These are phyloP conservation scores for Diadegma fenestrale DNA, from an alignment of 2,888 invertebrate genomes.

Conservation along the genomic window DNA sequence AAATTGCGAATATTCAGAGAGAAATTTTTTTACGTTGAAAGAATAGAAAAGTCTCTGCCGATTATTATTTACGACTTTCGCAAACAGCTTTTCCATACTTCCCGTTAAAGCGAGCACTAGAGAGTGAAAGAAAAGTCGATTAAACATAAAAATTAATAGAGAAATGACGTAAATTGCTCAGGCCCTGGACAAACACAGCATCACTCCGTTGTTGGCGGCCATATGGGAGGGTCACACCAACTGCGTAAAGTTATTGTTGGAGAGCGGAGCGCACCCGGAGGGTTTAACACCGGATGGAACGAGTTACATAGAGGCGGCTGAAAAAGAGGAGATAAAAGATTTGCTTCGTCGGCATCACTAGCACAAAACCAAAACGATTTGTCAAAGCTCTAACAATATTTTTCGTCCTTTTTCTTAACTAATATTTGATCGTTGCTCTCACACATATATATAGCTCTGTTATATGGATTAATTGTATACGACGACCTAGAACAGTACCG, in stretches of 20 bases:
- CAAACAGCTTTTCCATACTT: neutral
- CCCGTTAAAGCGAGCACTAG: too few species aligned
- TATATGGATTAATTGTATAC: conserved; percentile 79
- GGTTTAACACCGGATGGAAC: conserved; percentile 95
- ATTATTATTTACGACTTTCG: too few species aligned
- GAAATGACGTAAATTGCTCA: conserved; percentile 81
- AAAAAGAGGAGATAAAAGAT: conserved; percentile 95
- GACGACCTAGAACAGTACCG: conserved; percentile 71
- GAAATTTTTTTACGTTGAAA: too few species aligned
- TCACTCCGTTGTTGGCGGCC: conserved; percentile 96
- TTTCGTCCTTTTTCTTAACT: neutral
- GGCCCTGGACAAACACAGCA: conserved; percentile 97
- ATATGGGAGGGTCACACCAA: conserved; percentile 98
- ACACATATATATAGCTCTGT: conserved; percentile 67
- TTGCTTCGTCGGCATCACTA: conserved; percentile 86
- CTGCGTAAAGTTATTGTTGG: conserved; percentile 94
- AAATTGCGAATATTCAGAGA: too few species aligned
- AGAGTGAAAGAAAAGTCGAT: neutral
- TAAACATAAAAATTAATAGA: neutral
- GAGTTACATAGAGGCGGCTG: conserved; percentile 94
- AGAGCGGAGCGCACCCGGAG: conserved; percentile 89
- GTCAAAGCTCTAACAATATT: conserved; percentile 23
- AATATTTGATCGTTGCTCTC: conserved; percentile 79
- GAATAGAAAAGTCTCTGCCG: too few species aligned
- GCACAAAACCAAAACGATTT: conserved; percentile 78